Base-by-base conservation (phyloP, 1,140 invertebrate genomes). In the Euura lappo region DNA sequence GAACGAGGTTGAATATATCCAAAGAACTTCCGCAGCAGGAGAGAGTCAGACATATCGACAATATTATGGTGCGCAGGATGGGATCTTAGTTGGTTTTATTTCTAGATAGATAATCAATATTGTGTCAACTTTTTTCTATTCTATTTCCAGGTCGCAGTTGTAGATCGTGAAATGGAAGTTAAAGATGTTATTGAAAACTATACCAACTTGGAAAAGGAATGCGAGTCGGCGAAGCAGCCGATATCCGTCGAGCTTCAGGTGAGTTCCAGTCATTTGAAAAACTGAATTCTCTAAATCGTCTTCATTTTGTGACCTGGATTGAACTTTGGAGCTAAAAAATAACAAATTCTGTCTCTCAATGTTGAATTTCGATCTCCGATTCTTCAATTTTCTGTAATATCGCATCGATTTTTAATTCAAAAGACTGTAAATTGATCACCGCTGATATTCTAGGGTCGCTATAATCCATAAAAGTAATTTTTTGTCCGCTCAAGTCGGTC, bases 171-270 rank as follows among this genome's bases (percentile, higher is more conserved):
- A 79, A 86, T 89, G 73, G 91, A 92, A 83, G 89, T 93, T 3
- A 90, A 91, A 77, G 92, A 93, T 76, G 89, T 92, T 6, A 79
- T 93, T 28, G 91, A 92, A 82, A 93, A 93, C 85, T 93, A 91
- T 83, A 92, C 90, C 60, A 92, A 93, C 83, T 83, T 93, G 71
- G 92, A 91, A 75, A 90, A 90, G 76, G 90, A 91, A 74, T 90
- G 92, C 76, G 86, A 88, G 78, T 89, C 85, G 10, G 91, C 90
- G 5, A 88, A 88, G 77, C 91, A 92, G 74, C 86, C 87, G 2
- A 88, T 92, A 46, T 90, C 90, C 42, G 77, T 87, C 0, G 90
- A 92, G 79, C 79, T 93, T 75, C 88, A 91, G 75, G 91, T 90
- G 82, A 80, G 75, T 78, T n/a, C n/a, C n/a, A n/a, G n/a, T 65